Evolutionary conservation across 2,888 invertebrate genomes (phyloP), one percentile per base, ranked within the genome.

Genomic region (Subacronicta megacephala): DNA sequence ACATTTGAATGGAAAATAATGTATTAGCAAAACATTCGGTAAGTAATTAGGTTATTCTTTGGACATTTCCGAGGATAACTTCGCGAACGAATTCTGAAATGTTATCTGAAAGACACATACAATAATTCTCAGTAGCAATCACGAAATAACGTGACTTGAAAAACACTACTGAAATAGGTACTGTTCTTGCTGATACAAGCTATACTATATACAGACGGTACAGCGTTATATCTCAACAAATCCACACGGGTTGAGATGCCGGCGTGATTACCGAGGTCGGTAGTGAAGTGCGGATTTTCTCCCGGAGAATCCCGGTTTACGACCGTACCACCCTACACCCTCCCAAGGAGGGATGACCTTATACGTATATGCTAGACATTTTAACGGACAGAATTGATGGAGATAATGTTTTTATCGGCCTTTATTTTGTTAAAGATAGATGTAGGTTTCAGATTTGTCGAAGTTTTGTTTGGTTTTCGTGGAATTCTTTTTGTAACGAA

Each of bases 271-370:
- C 86, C 83, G 87, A 78, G 85, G 81, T 81, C 84, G 84, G 83
- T 88, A 87, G 89, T 89, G 90, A 90, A 89, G 90, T 90, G 90
- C 84, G 91, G 91, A 91, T 92, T 91, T 90, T 87, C 85, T 79
- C 85, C 73, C 76, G 66, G 83, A 83, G 90, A 92, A 89, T 91
- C 90, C 90, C 86, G 84, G 86, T 92, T 92, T 90, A 91, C 88
- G 90, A 91, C 81, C 83, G 72, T 78, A 75, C 84, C 84, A 72
- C 75, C 75, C 74, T 72, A 71, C 78, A 62, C 62, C 68, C 66
- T 67, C 62, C 41, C 52, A 62, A 77, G 81, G 83, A 72, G 83
- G 83, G 79, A 77, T 83, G 84, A 82, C 84, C 83, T 80, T 73
- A 71, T 75, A 82, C 75, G 65, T 82, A 80, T 69, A 69, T 66